Conservation (phyloP, 2,797 vertebrate species). For the Sebastes iracundus region DNA sequence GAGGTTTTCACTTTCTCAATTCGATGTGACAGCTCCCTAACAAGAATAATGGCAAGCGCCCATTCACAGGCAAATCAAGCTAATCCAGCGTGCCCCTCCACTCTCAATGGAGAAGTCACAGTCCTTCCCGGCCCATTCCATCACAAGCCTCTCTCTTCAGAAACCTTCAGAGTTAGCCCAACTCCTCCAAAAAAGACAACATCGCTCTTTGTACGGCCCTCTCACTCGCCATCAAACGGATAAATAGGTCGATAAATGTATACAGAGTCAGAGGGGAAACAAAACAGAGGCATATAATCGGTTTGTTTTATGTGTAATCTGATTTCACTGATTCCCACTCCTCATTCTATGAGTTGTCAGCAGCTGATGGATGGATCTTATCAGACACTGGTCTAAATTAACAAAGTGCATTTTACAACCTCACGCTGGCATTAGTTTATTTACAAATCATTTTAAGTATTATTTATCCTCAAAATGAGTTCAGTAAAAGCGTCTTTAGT, state of each 20-base stretch:
- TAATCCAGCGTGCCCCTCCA: slow-evolving; percentile 98
- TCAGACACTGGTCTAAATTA: not conserved
- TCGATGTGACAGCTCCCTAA: slow-evolving; percentile 99
- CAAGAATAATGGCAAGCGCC: slow-evolving; percentile 98
- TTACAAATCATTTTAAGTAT: not conserved
- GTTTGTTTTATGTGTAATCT: slow-evolving; percentile 78
- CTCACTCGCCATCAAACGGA: slow-evolving; percentile 73
- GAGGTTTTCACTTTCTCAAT: slow-evolving; percentile 98
- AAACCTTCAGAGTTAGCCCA: slow-evolving; percentile 91
- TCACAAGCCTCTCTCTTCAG: slow-evolving; percentile 91
- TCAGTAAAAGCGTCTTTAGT: not conserved
- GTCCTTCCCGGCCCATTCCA: slow-evolving; percentile 95
- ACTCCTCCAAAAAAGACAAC: slow-evolving; percentile 89
- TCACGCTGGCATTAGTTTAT: not conserved
- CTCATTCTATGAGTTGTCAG: slow-evolving; percentile 20
- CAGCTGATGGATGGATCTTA: slow-evolving; percentile 33
- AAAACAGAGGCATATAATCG: slow-evolving; percentile 74
- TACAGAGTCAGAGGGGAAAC: slow-evolving; percentile 72
- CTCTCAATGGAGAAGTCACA: slow-evolving; percentile 95
- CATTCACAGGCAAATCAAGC: slow-evolving; percentile 99
- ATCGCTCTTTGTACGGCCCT: slow-evolving; percentile 88
- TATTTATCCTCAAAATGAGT: not conserved
- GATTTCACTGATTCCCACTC: slow-evolving; percentile 58
- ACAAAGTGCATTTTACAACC: slow-evolving; percentile 12
- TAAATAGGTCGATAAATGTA: slow-evolving; percentile 81